Percentiles rank a stretch among this genome's conserved stretches.
Evolutionary conservation across 2,888 invertebrate species (phyloP).

Genomic region (Epinotia nisella): DNA sequence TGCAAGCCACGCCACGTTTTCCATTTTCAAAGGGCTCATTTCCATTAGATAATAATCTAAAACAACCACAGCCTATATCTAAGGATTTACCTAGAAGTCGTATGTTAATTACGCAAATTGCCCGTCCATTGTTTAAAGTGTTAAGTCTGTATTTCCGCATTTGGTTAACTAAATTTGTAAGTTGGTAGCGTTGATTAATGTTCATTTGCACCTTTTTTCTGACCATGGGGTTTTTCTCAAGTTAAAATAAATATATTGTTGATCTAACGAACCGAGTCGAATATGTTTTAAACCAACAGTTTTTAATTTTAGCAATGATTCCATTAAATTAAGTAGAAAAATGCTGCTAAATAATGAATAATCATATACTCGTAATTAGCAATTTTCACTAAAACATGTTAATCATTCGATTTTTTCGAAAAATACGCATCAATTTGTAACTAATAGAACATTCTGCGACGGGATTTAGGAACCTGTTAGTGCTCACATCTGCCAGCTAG

Average conservation of each 20-base stretch:
- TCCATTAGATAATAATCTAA: slow-evolving; percentile 45
- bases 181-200: slow-evolving; percentile 18
- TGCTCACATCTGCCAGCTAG: slow-evolving; percentile 23
- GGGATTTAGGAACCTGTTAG: slow-evolving; percentile 33
- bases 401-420: background rate
- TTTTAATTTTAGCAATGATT: background rate
- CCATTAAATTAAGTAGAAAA: background rate
- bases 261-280: background rate
- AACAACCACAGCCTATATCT: slow-evolving; percentile 28
- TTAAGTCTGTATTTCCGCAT: slow-evolving; percentile 31
- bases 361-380: background rate
- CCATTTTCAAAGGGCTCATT: slow-evolving; percentile 50
- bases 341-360: too few relatives aligned
- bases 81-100: slow-evolving; percentile 14
- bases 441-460: slow-evolving; percentile 12
- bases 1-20: slow-evolving; percentile 43
- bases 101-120: slow-evolving; percentile 36
- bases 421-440: slow-evolving; percentile 5
- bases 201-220: slow-evolving; percentile 8
- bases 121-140: slow-evolving; percentile 35
- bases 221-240: slow-evolving; percentile 3
- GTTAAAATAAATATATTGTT: background rate
- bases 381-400: background rate
- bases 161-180: slow-evolving; percentile 20
- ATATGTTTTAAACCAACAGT: background rate